Conservation (phyloP, 2,888 invertebrate species). For the Melikaiella ostensackeni region DNA sequence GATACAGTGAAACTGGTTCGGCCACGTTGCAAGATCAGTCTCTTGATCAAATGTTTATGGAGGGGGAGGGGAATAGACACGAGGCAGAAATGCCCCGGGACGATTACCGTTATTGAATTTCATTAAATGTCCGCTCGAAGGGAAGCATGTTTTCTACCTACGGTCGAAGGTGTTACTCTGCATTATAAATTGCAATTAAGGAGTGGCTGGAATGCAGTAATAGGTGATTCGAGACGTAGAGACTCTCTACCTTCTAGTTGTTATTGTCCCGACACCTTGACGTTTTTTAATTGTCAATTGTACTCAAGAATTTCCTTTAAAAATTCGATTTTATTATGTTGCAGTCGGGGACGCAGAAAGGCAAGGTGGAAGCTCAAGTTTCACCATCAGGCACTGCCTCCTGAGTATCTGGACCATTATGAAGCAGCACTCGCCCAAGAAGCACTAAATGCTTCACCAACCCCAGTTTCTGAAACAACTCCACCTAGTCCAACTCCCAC, state of each 20-base stretch:
- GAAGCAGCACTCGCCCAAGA: conserved; percentile 84
- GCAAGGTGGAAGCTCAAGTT: conserved; percentile 87
- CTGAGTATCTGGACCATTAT: conserved; percentile 88
- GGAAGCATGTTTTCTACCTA: conserved; percentile 53
- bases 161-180: conserved; percentile 52
- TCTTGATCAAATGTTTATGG: conserved; percentile 31
- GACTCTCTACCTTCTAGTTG: not conserved
- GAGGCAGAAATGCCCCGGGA: conserved; percentile 56
- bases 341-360: conserved; percentile 79
- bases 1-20: conserved; percentile 59
- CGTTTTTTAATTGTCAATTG: conserved; percentile 2
- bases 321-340: conserved; percentile 42
- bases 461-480: conserved; percentile 64
- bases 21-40: conserved; percentile 30
- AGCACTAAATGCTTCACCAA: conserved; percentile 67
- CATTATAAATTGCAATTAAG: conserved; percentile 60
- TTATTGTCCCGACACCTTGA: conserved; percentile 22
- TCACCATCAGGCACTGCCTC: conserved; percentile 88
- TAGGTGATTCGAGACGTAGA: conserved; percentile 6
- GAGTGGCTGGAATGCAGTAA: conserved; percentile 67
- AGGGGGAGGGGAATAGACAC: conserved; percentile 47
- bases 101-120: conserved; percentile 65
- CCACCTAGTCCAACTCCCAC: conserved; percentile 74
- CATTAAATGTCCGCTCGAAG: conserved; percentile 54
- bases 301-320: not conserved